Evolutionary conservation across 2,888 invertebrate species (phyloP).

Genomic region (Cordilura impudica): DNA sequence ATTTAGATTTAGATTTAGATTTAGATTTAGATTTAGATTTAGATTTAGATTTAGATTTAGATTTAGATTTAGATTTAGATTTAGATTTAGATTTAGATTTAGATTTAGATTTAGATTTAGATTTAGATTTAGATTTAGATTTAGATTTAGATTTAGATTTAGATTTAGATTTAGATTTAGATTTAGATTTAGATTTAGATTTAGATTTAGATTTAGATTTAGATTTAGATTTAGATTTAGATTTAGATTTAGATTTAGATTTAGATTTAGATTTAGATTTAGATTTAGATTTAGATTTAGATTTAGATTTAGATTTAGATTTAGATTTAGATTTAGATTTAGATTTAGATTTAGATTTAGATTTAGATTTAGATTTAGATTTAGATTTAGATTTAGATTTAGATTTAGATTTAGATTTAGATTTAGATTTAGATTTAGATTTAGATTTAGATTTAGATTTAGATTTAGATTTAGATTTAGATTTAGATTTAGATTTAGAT

Average conservation of each 20-base stretch:
- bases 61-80: not conserved
- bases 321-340: not conserved
- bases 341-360: not conserved
- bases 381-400: conserved; percentile 1
- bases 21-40: not conserved
- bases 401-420: not conserved
- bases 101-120: not conserved
- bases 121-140: not conserved
- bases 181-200: not conserved
- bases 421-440: not conserved
- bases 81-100: conserved; percentile 1
- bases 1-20: not conserved
- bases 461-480: not conserved
- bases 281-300: not conserved
- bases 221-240: not conserved
- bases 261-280: not conserved
- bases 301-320: not conserved
- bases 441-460: not conserved
- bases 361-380: not conserved
- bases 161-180: conserved; percentile 9
- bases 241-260: not conserved
- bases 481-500: not conserved
- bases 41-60: conserved; percentile 3
- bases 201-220: not conserved
- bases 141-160: not conserved